Conservation (phyloP, 2,888 invertebrate genomes). For the Rhogogaster chlorosoma region DNA sequence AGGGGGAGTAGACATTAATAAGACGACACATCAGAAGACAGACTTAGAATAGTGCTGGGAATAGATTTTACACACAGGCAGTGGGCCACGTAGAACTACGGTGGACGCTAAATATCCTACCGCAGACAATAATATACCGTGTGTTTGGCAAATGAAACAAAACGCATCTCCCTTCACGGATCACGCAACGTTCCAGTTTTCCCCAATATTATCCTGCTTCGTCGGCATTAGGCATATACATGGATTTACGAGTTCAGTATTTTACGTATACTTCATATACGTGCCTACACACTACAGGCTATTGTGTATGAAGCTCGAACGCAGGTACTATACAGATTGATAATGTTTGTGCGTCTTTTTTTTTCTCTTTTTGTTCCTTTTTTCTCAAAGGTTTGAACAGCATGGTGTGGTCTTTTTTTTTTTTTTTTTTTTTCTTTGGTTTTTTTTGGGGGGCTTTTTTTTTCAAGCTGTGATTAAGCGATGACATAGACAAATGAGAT, state of each 20-base stretch:
- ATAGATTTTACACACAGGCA: slow-evolving; percentile 61
- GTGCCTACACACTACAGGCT: background rate
- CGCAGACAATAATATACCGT: slow-evolving; percentile 46
- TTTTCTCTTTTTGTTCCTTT: background rate
- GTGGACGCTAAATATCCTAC: slow-evolving; percentile 44
- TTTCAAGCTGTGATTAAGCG: slow-evolving; percentile 22
- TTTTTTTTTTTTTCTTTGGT: no score
- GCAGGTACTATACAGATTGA: background rate
- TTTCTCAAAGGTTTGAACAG: background rate
- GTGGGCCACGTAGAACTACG: slow-evolving; percentile 59
- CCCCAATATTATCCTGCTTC: slow-evolving; percentile 12
- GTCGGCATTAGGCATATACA: background rate
- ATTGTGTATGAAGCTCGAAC: background rate
- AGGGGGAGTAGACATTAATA: slow-evolving; percentile 67
- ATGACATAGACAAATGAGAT: slow-evolving; percentile 47
- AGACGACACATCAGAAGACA: slow-evolving; percentile 62
- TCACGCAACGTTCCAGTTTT: slow-evolving; percentile 37
- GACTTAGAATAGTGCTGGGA: slow-evolving; percentile 63
- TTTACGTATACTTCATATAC: background rate
- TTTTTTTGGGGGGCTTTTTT: background rate
- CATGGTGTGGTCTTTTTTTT: background rate
- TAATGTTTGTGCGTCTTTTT: background rate
- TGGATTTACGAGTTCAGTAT: background rate
- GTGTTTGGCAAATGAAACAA: slow-evolving; percentile 45
- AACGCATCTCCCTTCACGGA: background rate